Evolutionary conservation across 92 coral and sea anemone genomes (phyloP).

Genomic region (Isaurus tuberculatus): DNA sequence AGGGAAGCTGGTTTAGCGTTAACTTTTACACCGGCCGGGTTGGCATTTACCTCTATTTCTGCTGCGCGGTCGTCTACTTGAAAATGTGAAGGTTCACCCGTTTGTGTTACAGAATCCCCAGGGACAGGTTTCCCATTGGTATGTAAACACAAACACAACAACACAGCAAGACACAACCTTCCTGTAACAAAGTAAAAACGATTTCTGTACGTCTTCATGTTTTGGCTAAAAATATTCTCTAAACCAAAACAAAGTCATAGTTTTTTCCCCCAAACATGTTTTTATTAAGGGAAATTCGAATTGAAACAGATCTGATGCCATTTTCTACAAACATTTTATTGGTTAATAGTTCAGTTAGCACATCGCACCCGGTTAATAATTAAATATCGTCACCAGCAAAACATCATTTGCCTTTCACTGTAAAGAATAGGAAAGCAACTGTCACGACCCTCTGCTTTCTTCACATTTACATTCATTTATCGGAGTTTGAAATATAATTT

Average conservation of each 20-base stretch:
- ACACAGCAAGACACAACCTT: slow-evolving; percentile 12
- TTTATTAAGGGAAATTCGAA: neutral
- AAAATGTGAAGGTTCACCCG: slow-evolving; percentile 99
- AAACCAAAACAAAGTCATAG: neutral
- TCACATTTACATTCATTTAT: too few relatives aligned
- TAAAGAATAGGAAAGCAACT: neutral
- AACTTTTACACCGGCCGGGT: slow-evolving; percentile 98
- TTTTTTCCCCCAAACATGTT: slow-evolving; percentile 13
- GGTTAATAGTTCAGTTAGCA: slow-evolving; percentile 18
- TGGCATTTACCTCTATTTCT: slow-evolving; percentile 98
- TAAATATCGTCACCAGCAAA: slow-evolving; percentile 14
- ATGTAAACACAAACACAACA: slow-evolving; percentile 12
- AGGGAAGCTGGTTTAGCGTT: slow-evolving; percentile 98
- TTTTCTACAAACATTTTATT: slow-evolving; percentile 1
- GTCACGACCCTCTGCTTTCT: too few relatives aligned
- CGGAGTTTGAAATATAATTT: too few relatives aligned
- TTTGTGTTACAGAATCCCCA: slow-evolving; percentile 73
- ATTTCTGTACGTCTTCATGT: slow-evolving; percentile 16
- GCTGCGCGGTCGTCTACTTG: slow-evolving; percentile 99
- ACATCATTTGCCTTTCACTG: neutral
- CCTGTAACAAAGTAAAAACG: slow-evolving; percentile 14
- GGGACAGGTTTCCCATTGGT: slow-evolving; percentile 38
- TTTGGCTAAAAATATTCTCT: slow-evolving; percentile 10
- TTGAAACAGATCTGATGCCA: slow-evolving; percentile 36
- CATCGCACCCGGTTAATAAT: slow-evolving; percentile 33